Evolutionary conservation across 2,797 vertebrate species (phyloP), one percentile per base, ranked within the genome.

Genomic region (Tiaroga cobitis): DNA sequence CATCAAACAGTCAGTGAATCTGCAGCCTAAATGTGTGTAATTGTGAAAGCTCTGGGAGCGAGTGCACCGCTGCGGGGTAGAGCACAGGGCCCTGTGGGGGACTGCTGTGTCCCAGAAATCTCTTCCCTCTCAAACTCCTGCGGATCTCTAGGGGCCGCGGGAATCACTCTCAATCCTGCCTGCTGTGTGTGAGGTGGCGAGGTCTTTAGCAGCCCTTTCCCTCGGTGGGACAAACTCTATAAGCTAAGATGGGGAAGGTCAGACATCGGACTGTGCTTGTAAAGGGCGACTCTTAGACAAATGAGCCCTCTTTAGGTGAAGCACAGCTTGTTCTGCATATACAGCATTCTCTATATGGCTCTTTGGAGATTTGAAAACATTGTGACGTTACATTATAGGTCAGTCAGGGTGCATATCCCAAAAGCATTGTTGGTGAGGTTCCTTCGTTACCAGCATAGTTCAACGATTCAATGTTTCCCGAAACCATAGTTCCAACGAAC

Each of bases 161-260:
- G 77, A 32, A 83, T 88, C 76, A 54, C 70, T 86, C 87, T 70
- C 70, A 83, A 68, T 82, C 54, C 77, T n/a, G n/a, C 54, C 74
- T 19, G 68, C 56, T 83, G 41, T 54, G 74, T 65, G 54, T 61
- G 75, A 54, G 85, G 32, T 63, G 61, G 68, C 24, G 51, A 72
- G 46, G 76, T 26, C 76, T 59, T 43, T 43, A n/a, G 39, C 65
- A 39, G 13, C 26, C 39, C 56, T n/a, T 80, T 70, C 83, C 39
- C 77, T 65, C 13, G 8, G 67, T 39, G 77, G 39, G 74, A 82
- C 81, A 91, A 89, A 88, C 87, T 84, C 72, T 81, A 18, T 85
- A 82, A 90, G 83, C 70, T 67, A 86, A 87, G 86, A 85, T 43
- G 34, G 67, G 78, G 87, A 85, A 87, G 85, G 84, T 91, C 88